These are phyloP conservation scores for Notiomystis cincta DNA, from an alignment of 2,113 vertebrate genomes.

Conservation along the genomic window DNA sequence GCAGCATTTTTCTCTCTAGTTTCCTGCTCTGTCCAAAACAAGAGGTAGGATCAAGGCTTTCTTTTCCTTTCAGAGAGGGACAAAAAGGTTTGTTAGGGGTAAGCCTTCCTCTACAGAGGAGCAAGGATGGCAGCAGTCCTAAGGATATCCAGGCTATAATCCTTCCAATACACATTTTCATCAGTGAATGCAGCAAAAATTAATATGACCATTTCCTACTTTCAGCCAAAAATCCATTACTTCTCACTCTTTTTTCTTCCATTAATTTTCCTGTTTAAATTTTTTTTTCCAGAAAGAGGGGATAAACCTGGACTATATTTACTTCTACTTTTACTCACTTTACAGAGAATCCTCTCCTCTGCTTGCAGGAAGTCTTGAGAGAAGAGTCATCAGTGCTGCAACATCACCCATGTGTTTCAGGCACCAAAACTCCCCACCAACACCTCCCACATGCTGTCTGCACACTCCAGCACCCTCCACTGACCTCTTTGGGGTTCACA, in stretches of 20 bases:
- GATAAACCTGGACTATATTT: not conserved
- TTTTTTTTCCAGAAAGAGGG: not conserved
- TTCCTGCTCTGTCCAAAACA: not conserved
- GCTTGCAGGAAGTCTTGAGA: not conserved
- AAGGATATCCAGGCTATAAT: not conserved
- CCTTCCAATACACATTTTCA: not conserved
- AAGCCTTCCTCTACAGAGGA: not conserved
- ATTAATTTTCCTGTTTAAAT: not conserved
- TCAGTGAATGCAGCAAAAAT: not conserved
- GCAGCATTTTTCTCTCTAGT: rapidly evolving
- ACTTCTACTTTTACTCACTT: not conserved
- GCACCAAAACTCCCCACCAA: not conserved
- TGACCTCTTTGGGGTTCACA: not conserved
- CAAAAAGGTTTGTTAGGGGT: not conserved
- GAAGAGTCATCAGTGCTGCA: not conserved
- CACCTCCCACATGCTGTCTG: not conserved
- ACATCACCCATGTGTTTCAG: not conserved
- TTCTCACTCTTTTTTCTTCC: not conserved
- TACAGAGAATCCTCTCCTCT: not conserved
- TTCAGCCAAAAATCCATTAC: not conserved
- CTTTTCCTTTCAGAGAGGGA: not conserved
- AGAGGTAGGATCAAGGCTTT: not conserved
- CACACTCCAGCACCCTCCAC: not conserved
- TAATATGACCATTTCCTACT: not conserved
- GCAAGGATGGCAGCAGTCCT: not conserved